Base-by-base conservation (phyloP, 1,140 invertebrate genomes). In the Acyrthosiphon pisum region DNA sequence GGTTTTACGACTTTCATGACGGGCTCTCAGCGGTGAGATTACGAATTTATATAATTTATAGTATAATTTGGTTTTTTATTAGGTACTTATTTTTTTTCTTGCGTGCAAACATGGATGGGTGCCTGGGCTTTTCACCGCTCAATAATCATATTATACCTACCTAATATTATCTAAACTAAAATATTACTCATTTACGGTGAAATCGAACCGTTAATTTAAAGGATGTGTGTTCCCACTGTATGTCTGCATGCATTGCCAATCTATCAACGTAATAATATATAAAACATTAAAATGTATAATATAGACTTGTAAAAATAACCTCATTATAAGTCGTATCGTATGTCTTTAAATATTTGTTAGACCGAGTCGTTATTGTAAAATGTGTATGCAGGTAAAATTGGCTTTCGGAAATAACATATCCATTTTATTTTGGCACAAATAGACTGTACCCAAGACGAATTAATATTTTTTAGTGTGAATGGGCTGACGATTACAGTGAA, bases 31-130 rank as follows among this genome's bases (percentile, higher is more conserved):
- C n/a, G n/a, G n/a, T n/a, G n/a, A n/a, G n/a, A 76, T 76, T n/a
- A 20, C n/a, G 60, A n/a, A 76, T 76, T 76, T 76, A 76, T 76
- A 76, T 76, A n/a, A 76, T 76, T 76, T 76, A 76, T n/a, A 35
- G 30, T 76, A 76, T n/a, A n/a, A 76, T 76, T 76, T 76, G 60
- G 30, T n/a, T 76, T 76, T 76, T 76, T 76, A 76, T 76, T 76
- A 18, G 60, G 60, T n/a, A 76, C 60, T 76, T 76, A 76, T 76
- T n/a, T 76, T n/a, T 60, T 68, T 76, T 76, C 30, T 35, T 18
- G 60, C 60, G 60, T 76, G 60, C 60, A 14, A 35, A 30, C n/a
- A 76, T 6, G 20, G 26, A 30, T 56, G 56, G 23, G 30, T 9
- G 56, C 30, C 60, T 30, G 60, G 60, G 60, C 60, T n/a, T 76